Evolutionary conservation across 2,113 vertebrate genomes (phyloP).

Genomic region (Sorex araneus): DNA sequence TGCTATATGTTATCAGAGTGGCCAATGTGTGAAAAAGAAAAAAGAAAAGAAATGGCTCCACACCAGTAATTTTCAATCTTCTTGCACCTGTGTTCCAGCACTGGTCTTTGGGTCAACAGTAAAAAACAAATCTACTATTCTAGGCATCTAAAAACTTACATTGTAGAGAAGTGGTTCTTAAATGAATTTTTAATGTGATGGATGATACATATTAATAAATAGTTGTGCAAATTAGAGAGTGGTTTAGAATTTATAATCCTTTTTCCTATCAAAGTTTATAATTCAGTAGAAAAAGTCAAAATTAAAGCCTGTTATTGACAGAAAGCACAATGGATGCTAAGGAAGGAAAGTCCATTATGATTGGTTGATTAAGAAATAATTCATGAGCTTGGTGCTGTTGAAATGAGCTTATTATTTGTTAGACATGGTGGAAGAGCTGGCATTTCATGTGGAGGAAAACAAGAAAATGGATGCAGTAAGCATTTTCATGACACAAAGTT

Average conservation of each 20-base stretch:
- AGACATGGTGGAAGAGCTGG: neutral
- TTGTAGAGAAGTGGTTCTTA: neutral
- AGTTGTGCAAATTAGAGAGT: too few species aligned
- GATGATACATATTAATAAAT: too few species aligned
- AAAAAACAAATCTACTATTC: neutral
- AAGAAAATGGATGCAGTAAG: neutral
- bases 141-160: neutral
- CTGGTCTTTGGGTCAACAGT: too few species aligned
- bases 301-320: neutral
- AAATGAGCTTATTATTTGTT: neutral
- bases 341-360: neutral
- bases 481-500: neutral
- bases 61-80: too few species aligned
- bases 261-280: constrained; percentile 1
- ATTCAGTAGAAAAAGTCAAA: neutral
- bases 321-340: neutral
- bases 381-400: neutral
- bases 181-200: too few species aligned
- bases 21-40: too few species aligned
- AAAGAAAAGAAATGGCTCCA: too few species aligned
- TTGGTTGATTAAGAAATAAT: neutral
- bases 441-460: neutral
- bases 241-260: neutral
- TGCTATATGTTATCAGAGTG: too few species aligned
- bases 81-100: too few species aligned